phyloP scores from a whole-genome alignment of 1,140 invertebrate genomes.

The Cydia splendana region DNA sequence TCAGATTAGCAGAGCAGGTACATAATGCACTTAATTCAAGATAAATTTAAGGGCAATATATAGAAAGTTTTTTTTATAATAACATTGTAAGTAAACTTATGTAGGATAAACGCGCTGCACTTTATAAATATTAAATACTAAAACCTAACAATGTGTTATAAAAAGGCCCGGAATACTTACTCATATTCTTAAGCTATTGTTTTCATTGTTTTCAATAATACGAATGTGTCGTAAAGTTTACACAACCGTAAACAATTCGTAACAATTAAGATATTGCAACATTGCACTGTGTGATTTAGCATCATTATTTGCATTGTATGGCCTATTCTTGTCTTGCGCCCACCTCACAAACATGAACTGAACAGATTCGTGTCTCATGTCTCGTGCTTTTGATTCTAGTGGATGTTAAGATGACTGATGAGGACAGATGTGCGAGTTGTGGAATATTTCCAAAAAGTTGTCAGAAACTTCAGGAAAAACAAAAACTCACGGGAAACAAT shows the following conservation, averaged over 20 bases:
- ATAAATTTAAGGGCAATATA: too few relatives aligned
- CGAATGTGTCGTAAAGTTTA: constrained; percentile 1
- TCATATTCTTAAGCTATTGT: neutral
- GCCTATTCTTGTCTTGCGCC: neutral
- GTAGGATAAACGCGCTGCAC: neutral
- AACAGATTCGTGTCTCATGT: too few relatives aligned
- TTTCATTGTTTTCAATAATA: constrained; percentile 3
- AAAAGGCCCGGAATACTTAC: neutral
- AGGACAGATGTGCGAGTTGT: too few relatives aligned
- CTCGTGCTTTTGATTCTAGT: too few relatives aligned
- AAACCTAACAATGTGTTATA: neutral
- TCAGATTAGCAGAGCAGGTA: too few relatives aligned
- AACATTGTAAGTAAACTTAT: neutral
- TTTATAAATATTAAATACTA: too few relatives aligned
- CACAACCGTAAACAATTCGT: neutral
- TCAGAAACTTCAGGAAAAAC: too few relatives aligned
- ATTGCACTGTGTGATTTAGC: neutral
- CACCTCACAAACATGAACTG: neutral
- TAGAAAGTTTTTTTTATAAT: too few relatives aligned
- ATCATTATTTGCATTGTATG: neutral
- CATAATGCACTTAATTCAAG: too few relatives aligned
- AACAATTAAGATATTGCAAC: constrained; percentile 6
- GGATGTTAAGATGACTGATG: too few relatives aligned
- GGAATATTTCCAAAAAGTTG: too few relatives aligned
- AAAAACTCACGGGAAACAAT: too few relatives aligned